Evolutionary conservation across 2,888 invertebrate species (phyloP).

Genomic region (Sminthurinus aureus): DNA sequence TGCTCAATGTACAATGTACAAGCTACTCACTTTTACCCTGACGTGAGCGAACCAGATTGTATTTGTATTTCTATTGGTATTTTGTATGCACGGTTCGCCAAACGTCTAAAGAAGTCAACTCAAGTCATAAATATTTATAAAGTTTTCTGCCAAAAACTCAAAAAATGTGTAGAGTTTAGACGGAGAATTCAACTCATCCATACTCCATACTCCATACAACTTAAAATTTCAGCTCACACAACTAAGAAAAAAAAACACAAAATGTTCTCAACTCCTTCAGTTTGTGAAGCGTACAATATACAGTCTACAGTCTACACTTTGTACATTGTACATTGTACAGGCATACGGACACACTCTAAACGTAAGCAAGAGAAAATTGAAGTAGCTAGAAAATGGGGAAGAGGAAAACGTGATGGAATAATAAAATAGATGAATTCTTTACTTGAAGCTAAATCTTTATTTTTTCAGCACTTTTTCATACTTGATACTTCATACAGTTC

Average conservation of each 20-base stretch:
- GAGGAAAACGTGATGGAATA: neutral
- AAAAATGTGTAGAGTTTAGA: neutral
- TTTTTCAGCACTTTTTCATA: neutral
- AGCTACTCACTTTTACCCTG: too few species aligned
- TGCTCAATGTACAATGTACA: too few species aligned
- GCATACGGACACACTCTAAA: neutral
- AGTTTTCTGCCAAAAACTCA: slow-evolving; percentile 37
- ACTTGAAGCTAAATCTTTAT: neutral
- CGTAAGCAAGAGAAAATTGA: neutral
- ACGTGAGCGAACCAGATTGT: neutral
- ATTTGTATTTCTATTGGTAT: neutral
- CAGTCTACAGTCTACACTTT: too few species aligned
- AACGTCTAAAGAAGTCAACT: slow-evolving; percentile 19
- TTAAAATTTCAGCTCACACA: too few species aligned
- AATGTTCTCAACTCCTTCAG: too few species aligned
- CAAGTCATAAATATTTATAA: slow-evolving; percentile 39
- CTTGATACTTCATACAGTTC: too few species aligned
- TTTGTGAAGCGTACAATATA: too few species aligned
- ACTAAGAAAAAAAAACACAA: too few species aligned
- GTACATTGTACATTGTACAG: neutral
- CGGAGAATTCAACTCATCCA: neutral
- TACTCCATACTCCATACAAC: neutral
- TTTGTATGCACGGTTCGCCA: neutral
- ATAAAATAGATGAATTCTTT: too few species aligned
- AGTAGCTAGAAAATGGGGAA: slow-evolving; percentile 1